These are phyloP conservation scores for Glossosoma conforme DNA, from an alignment of 1,140 invertebrate species.

Conservation along the genomic window DNA sequence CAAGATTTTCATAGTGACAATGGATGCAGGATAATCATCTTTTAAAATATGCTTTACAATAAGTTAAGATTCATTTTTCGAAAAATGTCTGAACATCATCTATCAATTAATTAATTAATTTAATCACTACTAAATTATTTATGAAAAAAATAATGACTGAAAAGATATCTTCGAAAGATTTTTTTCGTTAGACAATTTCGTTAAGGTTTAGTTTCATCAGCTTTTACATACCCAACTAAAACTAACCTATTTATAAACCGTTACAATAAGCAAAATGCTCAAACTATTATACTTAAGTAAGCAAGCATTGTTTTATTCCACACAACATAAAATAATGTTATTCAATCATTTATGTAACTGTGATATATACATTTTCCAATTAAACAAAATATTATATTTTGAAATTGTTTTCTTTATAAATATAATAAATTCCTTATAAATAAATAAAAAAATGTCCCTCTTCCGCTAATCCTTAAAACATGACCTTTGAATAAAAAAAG, in stretches of 20 bases:
- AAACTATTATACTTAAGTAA: conserved; percentile 27
- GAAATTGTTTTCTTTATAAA: background rate
- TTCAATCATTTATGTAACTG: conserved; percentile 29
- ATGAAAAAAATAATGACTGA: background rate
- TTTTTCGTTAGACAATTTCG: too few relatives aligned
- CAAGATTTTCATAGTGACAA: conserved; percentile 26
- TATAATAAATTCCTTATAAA: too few relatives aligned
- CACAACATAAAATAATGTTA: conserved; percentile 20
- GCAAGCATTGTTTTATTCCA: conserved; percentile 31
- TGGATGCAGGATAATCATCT: conserved; percentile 1
- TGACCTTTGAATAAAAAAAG: too few relatives aligned
- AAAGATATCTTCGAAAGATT: background rate
- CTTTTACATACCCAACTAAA: conserved; percentile 13
- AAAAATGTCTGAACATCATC: conserved; percentile 11
- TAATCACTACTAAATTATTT: conserved; percentile 1
- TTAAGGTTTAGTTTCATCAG: too few relatives aligned
- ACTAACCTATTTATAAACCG: conserved; percentile 33
- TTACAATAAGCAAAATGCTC: conserved; percentile 42
- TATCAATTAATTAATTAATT: conserved; percentile 2
- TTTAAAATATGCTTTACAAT: conserved; percentile 19
- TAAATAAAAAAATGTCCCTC: too few relatives aligned
- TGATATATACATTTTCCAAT: conserved; percentile 30
- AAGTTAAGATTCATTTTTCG: conserved; percentile 20
- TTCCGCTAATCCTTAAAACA: too few relatives aligned
- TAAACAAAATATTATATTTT: conserved; percentile 22